Conservation (phyloP, 2,888 invertebrate genomes). For the Scrobipalpa costella region DNA sequence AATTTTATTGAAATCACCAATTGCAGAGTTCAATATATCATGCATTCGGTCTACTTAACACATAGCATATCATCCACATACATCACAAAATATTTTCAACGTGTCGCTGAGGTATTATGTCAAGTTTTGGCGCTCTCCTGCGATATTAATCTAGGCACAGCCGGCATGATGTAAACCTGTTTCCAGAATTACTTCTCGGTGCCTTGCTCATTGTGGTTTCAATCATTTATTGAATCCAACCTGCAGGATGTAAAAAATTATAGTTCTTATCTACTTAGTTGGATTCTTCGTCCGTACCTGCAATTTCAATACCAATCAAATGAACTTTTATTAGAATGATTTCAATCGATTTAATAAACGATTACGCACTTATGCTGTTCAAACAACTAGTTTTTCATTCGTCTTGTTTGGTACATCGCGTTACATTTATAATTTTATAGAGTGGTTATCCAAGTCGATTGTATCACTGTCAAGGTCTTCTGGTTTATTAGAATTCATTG, state of each 20-base stretch:
- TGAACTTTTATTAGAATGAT: slow-evolving; percentile 5
- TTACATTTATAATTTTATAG: slow-evolving; percentile 50
- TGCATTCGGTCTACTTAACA: not conserved
- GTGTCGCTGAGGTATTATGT: slow-evolving; percentile 23
- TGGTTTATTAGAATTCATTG: slow-evolving; percentile 71
- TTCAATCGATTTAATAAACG: slow-evolving; percentile 14
- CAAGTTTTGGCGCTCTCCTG: slow-evolving; percentile 8
- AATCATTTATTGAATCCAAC: slow-evolving; percentile 21
- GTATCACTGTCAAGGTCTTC: slow-evolving; percentile 74
- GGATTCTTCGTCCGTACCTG: slow-evolving; percentile 6
- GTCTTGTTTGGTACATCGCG: slow-evolving; percentile 16
- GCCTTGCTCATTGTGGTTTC: slow-evolving; percentile 22
- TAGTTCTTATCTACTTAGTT: not conserved
- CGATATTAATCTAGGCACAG: slow-evolving; percentile 23
- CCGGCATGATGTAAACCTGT: slow-evolving; percentile 23
- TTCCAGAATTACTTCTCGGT: slow-evolving; percentile 23
- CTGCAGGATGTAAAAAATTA: slow-evolving; percentile 15
- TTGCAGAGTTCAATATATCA: not conserved
- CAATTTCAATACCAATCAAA: slow-evolving; percentile 14
- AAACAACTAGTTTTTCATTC: slow-evolving; percentile 14
- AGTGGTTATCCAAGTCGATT: slow-evolving; percentile 58
- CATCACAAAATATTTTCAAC: slow-evolving; percentile 2
- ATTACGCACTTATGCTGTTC: slow-evolving; percentile 13
- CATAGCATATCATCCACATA: not conserved
- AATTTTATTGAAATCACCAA: not conserved